Percentiles rank a stretch among this genome's conserved stretches.
Evolutionary conservation across 2,797 vertebrate species (phyloP).

Genomic region (Astyanax mexicanus): DNA sequence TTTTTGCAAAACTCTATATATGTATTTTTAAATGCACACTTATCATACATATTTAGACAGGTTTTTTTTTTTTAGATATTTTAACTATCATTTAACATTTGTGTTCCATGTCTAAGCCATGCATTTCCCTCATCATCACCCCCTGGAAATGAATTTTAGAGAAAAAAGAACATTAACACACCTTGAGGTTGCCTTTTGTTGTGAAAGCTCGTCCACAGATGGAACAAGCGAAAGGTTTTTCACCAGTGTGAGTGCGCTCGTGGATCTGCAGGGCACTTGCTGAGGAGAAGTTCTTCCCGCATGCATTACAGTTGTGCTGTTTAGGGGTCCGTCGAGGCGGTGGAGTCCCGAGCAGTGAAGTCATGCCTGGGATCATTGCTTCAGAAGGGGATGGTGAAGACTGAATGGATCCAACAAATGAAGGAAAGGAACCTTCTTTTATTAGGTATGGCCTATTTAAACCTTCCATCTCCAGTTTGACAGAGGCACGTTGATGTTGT

Average conservation of each 20-base stretch:
- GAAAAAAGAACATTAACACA: slow-evolving; percentile 58
- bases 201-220: slow-evolving; percentile 97
- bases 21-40: no score
- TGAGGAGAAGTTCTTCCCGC: slow-evolving; percentile 98
- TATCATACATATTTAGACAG: no score
- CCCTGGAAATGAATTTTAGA: background rate
- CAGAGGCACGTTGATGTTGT: slow-evolving; percentile 75
- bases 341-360: slow-evolving; percentile 86
- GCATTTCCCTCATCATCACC: background rate
- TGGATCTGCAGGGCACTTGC: slow-evolving; percentile 99
- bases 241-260: slow-evolving; percentile 96
- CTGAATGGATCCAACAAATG: slow-evolving; percentile 83
- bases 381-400: slow-evolving; percentile 81
- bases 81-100: no score
- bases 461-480: slow-evolving; percentile 91
- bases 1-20: no score
- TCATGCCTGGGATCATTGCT: slow-evolving; percentile 84
- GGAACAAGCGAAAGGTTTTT: slow-evolving; percentile 97
- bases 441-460: slow-evolving; percentile 83
- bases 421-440: slow-evolving; percentile 83
- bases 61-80: no score
- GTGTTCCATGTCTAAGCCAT: no score
- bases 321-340: slow-evolving; percentile 90
- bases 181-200: slow-evolving; percentile 99
- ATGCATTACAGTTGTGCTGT: slow-evolving; percentile 96